A percentile compares a stretch with the other conserved stretches of the same genome.
Conservation (phyloP, 2,797 vertebrate genomes). For the Forpus xanthops region DNA sequence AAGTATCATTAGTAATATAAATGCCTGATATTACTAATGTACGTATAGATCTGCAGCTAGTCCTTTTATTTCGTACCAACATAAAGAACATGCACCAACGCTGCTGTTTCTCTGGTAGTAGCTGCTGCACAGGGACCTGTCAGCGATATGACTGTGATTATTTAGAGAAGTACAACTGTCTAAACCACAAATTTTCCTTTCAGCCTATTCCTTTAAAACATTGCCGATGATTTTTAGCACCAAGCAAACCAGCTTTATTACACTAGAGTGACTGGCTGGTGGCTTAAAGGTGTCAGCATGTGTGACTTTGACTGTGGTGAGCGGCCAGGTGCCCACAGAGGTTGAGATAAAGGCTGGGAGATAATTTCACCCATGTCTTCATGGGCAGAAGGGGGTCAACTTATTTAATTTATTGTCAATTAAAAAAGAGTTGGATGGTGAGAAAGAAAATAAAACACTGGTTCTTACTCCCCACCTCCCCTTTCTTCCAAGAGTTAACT, state of each 20-base stretch:
- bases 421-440: neutral
- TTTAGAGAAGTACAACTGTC: neutral
- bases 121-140: neutral
- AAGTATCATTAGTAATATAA: accelerated
- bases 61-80: neutral
- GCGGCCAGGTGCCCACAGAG: neutral
- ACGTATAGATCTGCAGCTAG: neutral
- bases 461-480: neutral
- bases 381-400: neutral
- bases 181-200: neutral
- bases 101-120: neutral
- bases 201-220: accelerated
- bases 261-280: neutral
- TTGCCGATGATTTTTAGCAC: neutral
- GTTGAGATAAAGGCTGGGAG: neutral
- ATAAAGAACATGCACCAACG: neutral
- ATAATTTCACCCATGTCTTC: neutral
- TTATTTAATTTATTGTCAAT: neutral
- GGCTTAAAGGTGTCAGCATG: too few species aligned
- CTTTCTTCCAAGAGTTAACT: neutral
- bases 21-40: neutral
- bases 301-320: neutral
- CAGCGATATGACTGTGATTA: neutral
- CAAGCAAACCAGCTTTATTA: neutral
- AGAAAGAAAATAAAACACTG: neutral